Base-by-base conservation (phyloP, 2,113 vertebrate genomes). In the Lota lota region DNA sequence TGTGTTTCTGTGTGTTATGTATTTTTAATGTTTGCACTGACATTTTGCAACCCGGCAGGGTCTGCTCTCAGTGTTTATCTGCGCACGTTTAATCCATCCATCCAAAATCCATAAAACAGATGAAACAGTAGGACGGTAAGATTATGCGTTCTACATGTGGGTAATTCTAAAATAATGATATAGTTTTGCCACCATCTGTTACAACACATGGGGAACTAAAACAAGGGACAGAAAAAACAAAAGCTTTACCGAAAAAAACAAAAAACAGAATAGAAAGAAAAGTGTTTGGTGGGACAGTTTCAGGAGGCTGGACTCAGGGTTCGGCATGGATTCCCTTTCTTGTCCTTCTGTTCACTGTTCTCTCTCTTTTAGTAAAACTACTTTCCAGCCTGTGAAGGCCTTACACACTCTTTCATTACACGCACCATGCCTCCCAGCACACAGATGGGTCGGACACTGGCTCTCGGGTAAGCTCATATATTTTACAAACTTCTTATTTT, bases 271-370 rank as follows among this genome's bases (percentile, higher is more conserved):
- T 12, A 47, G 40, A 47, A 47, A 14, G 18, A n/a, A 56, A n/a
- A 56, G 53, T 5, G 16, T 67, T 47, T 74, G 77, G 73, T 47
- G 64, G 79, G 76, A 79, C 72, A 75, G 71, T 85, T 81, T 77
- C 66, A 79, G 77, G 78, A 76, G 84, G 88, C 71, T 51, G 80
- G 22, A 77, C 72, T 73, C 69, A 14, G 14, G 28, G 80, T 88
- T 86, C 78, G 79, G 83, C 83, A 83, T 88, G 76, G 73, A 75
- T 88, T 85, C 75, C 77, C 69, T 60, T 79, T 56, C n/a, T n/a
- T 56, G 16, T 56, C 53, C n/a, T 18, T 56, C 53, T 56, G 53
- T 56, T 56, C 16, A 56, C 53, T 56, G 16, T 56, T 56, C 53
- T 56, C 53, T 64, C 24, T 64, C 69, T 69, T 57, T 68, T 56